A percentile compares a stretch with the other conserved stretches of the same genome.
Conservation (phyloP, 92 coral and sea anemone species). For the Muricea muricata region DNA sequence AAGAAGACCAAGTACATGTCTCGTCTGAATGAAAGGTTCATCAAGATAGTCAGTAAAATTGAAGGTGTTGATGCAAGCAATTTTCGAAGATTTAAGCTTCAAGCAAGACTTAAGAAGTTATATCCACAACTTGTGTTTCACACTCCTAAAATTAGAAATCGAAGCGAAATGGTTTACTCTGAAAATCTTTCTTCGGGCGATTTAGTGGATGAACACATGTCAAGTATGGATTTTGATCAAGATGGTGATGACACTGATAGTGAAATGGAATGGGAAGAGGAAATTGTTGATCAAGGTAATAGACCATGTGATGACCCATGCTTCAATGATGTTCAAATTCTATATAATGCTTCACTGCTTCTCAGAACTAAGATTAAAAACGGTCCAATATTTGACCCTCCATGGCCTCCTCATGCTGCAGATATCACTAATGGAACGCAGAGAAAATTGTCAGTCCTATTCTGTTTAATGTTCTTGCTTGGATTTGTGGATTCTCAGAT, state of each 20-base stretch:
- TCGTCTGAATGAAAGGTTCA: constrained; percentile 24
- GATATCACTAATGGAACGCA: no score
- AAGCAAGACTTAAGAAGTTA: constrained; percentile 43
- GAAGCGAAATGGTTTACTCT: constrained; percentile 54
- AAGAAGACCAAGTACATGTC: neutral
- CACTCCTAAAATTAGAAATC: constrained; percentile 53
- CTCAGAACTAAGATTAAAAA: neutral
- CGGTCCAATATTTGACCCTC: no score
- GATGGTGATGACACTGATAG: neutral
- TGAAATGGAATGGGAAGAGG: constrained; percentile 11
- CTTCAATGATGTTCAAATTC: neutral
- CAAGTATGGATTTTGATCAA: neutral
- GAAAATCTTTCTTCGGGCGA: constrained; percentile 13
- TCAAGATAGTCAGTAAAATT: constrained; percentile 19
- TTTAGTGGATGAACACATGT: neutral
- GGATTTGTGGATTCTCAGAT: constrained; percentile 8
- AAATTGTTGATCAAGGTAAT: neutral
- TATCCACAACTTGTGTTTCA: constrained; percentile 65
- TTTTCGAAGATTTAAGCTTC: constrained; percentile 47
- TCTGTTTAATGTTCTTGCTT: constrained; percentile 4
- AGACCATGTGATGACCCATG: neutral
- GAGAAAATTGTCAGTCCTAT: neutral
- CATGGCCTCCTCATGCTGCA: no score
- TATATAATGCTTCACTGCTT: neutral
- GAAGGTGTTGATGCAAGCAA: constrained; percentile 54